Conservation (phyloP, 2,888 invertebrate genomes). For the Tenthredo distinguenda region DNA sequence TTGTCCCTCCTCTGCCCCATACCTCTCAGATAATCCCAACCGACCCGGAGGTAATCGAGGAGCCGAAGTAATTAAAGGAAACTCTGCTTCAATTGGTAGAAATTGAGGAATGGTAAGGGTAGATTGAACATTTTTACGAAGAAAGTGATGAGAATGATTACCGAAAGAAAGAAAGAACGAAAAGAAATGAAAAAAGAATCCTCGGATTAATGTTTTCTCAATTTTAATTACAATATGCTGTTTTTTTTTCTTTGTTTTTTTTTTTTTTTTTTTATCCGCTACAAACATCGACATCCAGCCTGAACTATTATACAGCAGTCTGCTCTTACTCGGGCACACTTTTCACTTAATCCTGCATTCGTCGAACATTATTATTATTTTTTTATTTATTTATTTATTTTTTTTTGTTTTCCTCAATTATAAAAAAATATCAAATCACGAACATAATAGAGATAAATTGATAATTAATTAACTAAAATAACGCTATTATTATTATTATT, state of each 20-base stretch:
- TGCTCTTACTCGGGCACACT: conserved; percentile 65
- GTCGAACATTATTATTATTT: conserved; percentile 53
- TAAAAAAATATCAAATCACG: conserved; percentile 58
- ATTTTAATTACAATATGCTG: conserved; percentile 77
- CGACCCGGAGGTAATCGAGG: conserved; percentile 9
- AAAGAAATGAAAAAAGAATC: conserved; percentile 45
- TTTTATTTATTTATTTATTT: conserved; percentile 43
- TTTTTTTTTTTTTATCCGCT: conserved; percentile 73
- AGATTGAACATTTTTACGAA: conserved; percentile 53
- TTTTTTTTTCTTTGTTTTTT: conserved; percentile 68
- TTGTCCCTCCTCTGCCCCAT: neutral
- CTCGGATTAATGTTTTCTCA: conserved; percentile 72
- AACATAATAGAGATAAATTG: conserved; percentile 65
- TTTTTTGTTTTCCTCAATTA: conserved; percentile 37
- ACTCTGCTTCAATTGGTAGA: neutral
- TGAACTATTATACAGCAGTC: conserved; percentile 77
- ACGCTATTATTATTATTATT: conserved; percentile 74
- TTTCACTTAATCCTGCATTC: conserved; percentile 31
- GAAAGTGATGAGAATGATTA: neutral
- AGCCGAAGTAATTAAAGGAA: neutral
- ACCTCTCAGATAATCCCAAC: neutral
- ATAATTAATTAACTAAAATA: conserved; percentile 72
- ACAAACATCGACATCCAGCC: conserved; percentile 78
- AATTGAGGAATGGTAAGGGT: conserved; percentile 2
- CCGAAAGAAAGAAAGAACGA: conserved; percentile 34